Conservation (phyloP, 2,113 vertebrate species). For the Eulemur macaco region DNA sequence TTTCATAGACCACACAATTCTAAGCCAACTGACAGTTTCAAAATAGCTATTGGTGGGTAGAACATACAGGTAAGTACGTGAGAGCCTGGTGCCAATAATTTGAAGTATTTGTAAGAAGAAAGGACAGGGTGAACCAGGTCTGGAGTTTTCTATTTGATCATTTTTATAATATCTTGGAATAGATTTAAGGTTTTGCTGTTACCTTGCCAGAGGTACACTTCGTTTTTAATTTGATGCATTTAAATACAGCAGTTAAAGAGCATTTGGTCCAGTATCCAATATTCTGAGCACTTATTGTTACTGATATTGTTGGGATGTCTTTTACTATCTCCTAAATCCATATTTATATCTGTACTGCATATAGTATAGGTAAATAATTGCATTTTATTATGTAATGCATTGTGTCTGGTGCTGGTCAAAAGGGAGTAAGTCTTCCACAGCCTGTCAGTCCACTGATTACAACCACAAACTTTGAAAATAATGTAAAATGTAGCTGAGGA, state of each 20-base stretch:
- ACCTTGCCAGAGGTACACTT: neutral
- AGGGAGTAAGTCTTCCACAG: neutral
- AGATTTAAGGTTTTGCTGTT: neutral
- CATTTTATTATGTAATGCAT: neutral
- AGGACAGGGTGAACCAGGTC: neutral
- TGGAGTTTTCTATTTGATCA: neutral
- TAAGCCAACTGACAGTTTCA: constrained; percentile 17
- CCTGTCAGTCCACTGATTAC: neutral
- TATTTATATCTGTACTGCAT: neutral
- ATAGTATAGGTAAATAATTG: neutral
- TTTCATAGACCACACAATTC: constrained; percentile 42
- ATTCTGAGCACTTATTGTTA: neutral
- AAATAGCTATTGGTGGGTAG: neutral
- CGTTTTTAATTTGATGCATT: neutral
- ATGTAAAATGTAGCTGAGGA: neutral
- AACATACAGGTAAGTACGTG: neutral
- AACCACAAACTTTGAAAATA: neutral
- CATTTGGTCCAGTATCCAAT: neutral
- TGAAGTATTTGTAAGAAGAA: constrained; percentile 13
- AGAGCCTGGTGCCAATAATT: constrained; percentile 8
- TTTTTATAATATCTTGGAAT: neutral
- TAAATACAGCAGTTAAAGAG: neutral
- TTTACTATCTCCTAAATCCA: neutral
- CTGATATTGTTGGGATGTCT: neutral
- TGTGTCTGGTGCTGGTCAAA: neutral